phyloP scores from a whole-genome alignment of 2,797 vertebrate species.

The Lepilemur septentrionalis region DNA sequence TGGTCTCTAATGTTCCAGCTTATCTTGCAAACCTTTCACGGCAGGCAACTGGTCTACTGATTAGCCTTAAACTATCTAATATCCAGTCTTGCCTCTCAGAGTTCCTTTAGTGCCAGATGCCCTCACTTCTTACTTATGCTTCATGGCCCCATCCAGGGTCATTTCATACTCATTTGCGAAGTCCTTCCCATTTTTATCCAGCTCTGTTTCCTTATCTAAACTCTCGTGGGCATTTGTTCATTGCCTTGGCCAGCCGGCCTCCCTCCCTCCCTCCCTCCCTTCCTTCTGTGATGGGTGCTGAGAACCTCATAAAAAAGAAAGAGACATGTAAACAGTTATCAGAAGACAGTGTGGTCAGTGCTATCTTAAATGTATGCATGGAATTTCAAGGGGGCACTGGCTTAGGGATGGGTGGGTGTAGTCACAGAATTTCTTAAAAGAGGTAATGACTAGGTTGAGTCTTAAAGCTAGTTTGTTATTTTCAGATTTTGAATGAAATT shows the following conservation, averaged over 20 bases:
- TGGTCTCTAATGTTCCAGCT: background rate
- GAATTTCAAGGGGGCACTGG: background rate
- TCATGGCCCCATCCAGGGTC: background rate
- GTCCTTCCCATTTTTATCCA: background rate
- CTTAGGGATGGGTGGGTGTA: background rate
- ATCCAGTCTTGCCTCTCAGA: background rate
- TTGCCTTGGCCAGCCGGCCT: no score
- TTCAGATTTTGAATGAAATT: constrained; percentile 79
- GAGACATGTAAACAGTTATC: background rate
- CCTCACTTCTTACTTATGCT: background rate
- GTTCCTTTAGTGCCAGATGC: background rate
- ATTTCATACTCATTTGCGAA: background rate
- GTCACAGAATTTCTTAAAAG: constrained; percentile 50
- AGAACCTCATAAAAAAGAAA: background rate
- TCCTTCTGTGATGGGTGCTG: background rate
- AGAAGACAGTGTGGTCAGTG: background rate
- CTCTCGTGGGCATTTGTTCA: background rate
- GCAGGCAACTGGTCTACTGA: background rate
- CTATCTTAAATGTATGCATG: background rate
- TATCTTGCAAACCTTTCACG: background rate
- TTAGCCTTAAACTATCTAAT: background rate
- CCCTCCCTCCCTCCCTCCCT: background rate
- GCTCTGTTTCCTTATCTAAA: background rate
- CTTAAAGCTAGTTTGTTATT: constrained; percentile 76
- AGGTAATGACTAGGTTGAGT: constrained; percentile 62